phyloP scores from a whole-genome alignment of 2,888 invertebrate species.

The Spicauda simplicius region DNA sequence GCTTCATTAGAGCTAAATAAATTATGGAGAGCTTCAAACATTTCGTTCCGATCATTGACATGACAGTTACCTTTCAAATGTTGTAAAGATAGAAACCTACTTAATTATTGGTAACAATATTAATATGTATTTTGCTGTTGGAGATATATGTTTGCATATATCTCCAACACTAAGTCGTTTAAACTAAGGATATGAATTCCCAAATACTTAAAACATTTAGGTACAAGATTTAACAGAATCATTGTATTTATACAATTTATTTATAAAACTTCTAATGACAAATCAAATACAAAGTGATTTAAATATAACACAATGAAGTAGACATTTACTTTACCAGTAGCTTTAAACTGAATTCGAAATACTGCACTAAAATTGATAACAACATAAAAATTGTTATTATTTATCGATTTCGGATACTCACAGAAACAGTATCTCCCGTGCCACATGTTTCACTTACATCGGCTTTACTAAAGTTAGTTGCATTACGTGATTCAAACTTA shows the following conservation, averaged over 20 bases:
- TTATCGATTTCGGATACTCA: conserved; percentile 1
- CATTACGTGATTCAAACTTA: not conserved
- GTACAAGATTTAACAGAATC: no score
- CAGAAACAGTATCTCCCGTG: not conserved
- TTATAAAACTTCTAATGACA: no score
- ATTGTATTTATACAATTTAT: no score
- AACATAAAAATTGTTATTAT: not conserved
- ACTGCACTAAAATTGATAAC: not conserved
- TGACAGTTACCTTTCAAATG: conserved; percentile 16
- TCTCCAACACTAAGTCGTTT: no score
- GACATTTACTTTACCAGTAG: no score
- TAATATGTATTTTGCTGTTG: no score
- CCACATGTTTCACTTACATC: not conserved
- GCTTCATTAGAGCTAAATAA: conserved; percentile 36
- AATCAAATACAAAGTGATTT: no score
- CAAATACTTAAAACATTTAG: no score
- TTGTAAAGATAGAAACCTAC: not conserved
- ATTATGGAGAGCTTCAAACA: conserved; percentile 30
- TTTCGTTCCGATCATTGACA: conserved; percentile 34
- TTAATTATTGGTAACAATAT: not conserved
- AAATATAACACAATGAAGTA: no score
- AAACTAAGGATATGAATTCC: no score
- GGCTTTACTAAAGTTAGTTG: conserved; percentile 11
- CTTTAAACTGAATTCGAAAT: not conserved
- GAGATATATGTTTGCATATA: no score